phyloP scores from a whole-genome alignment of 2,797 vertebrate species.

The Botia almorhae region DNA sequence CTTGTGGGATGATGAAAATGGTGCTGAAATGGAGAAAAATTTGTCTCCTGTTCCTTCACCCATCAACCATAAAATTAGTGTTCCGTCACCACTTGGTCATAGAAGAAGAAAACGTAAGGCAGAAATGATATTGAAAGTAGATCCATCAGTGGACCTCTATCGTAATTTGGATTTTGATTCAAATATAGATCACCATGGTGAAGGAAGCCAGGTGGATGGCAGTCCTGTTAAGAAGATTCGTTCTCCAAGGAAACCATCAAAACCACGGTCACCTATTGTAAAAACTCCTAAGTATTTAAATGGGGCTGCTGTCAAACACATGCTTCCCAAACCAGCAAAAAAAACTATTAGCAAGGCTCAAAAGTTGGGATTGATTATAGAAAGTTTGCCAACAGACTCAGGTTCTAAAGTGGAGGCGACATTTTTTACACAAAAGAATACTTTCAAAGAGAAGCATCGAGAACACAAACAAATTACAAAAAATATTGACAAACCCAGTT shows the following conservation, averaged over 20 bases:
- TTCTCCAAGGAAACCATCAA: conserved; percentile 82
- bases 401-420: conserved; percentile 83
- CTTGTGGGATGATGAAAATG: conserved; percentile 83
- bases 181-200: conserved; percentile 77
- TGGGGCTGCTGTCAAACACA: conserved; percentile 87
- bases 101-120: conserved; percentile 94
- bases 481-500: conserved; percentile 85
- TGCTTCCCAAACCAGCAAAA: conserved; percentile 85
- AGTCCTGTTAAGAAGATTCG: conserved; percentile 78
- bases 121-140: conserved; percentile 94
- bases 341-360: conserved; percentile 83
- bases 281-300: conserved; percentile 81
- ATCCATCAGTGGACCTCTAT: conserved; percentile 89
- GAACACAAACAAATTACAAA: conserved; percentile 91
- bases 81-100: conserved; percentile 67
- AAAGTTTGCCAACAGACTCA: conserved; percentile 79
- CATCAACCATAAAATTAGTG: conserved; percentile 82
- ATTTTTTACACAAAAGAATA: conserved; percentile 90
- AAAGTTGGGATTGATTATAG: conserved; percentile 85
- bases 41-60: conserved; percentile 64
- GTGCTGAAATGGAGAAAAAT: conserved; percentile 80
- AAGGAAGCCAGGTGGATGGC: conserved; percentile 72
- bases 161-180: conserved; percentile 71
- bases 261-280: conserved; percentile 81
- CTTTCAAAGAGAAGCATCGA: conserved; percentile 92